Evolutionary conservation across 2,113 vertebrate species (phyloP).

Genomic region (Danionella cerebrum): DNA sequence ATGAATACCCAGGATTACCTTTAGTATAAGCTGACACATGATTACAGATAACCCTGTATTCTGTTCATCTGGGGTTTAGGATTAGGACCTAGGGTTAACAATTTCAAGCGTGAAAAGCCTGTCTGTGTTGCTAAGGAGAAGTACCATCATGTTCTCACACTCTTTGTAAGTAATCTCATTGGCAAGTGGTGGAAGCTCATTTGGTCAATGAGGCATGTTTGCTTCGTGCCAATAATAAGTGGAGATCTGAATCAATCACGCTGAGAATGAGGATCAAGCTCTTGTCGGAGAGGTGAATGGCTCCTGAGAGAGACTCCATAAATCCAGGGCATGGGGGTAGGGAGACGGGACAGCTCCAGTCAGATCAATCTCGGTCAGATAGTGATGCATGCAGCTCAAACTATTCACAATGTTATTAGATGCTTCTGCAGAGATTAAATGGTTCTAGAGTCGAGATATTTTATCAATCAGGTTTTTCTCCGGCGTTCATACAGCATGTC

Average conservation of each 20-base stretch:
- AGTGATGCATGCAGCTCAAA: conserved; percentile 32
- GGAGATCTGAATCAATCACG: conserved; percentile 12
- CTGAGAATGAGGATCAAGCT: conserved; percentile 21
- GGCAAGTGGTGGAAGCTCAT: conserved; percentile 33
- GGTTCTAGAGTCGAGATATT: too few species aligned
- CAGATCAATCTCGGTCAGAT: conserved; percentile 33
- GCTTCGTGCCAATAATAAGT: conserved; percentile 7
- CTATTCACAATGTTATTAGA: neutral
- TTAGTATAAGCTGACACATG: too few species aligned
- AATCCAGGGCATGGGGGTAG: neutral
- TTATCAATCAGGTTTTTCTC: too few species aligned
- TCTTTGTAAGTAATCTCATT: conserved; percentile 5
- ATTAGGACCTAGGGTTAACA: too few species aligned
- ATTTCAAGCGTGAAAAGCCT: too few species aligned
- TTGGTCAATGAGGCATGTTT: conserved; percentile 37
- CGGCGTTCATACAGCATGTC: neutral
- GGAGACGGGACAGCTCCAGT: neutral
- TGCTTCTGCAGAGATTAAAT: neutral
- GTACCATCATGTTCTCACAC: neutral
- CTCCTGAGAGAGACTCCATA: conserved; percentile 14
- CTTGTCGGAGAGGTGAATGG: conserved; percentile 7
- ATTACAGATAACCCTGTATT: too few species aligned
- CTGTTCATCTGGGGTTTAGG: too few species aligned
- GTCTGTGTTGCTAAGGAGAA: neutral
- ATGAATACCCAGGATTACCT: too few species aligned